Conservation (phyloP, 2,797 vertebrate genomes). For the Manis javanica region DNA sequence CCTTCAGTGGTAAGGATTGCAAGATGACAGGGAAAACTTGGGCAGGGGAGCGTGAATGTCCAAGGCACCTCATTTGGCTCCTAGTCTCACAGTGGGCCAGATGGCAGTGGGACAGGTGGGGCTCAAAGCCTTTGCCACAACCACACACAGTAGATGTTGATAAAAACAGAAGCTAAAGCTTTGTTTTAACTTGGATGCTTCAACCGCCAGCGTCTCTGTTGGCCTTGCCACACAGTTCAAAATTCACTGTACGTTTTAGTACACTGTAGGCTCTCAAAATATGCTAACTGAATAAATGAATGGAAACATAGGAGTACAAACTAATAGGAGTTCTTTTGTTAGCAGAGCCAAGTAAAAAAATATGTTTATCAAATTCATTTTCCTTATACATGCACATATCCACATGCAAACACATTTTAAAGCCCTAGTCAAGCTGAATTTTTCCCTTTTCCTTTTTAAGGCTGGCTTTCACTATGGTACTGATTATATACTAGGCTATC, state of each 20-base stretch:
- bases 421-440: not conserved
- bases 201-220: not conserved
- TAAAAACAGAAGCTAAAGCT: not conserved
- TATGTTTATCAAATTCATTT: not conserved
- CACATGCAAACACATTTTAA: not conserved
- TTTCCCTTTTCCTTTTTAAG: not conserved
- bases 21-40: not conserved
- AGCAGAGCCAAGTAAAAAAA: not conserved
- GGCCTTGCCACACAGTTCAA: not conserved
- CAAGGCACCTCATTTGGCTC: not conserved
- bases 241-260: not conserved
- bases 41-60: not conserved
- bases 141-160: not conserved
- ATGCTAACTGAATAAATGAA: not conserved
- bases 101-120: not conserved
- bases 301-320: not conserved
- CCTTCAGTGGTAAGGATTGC: not conserved
- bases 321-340: not conserved
- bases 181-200: not conserved
- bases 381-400: not conserved
- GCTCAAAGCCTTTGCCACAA: not conserved
- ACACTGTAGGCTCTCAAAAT: not conserved
- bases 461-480: not conserved
- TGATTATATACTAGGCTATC: not conserved
- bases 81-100: not conserved